phyloP scores from a whole-genome alignment of 2,888 invertebrate genomes.

The Watsonalla cultraria region DNA sequence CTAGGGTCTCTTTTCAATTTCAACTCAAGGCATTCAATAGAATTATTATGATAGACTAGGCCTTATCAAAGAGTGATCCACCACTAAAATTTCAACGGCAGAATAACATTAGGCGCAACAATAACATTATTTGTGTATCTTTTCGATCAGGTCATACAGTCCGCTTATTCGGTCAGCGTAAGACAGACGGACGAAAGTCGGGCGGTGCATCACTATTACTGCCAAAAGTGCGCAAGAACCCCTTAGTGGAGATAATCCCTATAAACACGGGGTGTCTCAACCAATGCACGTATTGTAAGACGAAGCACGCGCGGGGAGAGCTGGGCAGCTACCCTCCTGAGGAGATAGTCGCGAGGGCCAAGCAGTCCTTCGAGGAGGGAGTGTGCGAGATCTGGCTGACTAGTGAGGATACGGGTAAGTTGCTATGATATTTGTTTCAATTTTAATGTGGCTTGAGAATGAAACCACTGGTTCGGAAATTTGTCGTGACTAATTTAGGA shows the following conservation, averaged over 20 bases:
- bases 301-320: constrained; percentile 97
- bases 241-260: constrained; percentile 97
- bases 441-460: too few species aligned
- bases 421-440: background rate
- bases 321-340: constrained; percentile 95
- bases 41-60: too few species aligned
- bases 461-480: too few species aligned
- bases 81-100: too few species aligned
- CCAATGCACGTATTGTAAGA: constrained; percentile 99
- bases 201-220: constrained; percentile 93
- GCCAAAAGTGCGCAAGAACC: constrained; percentile 97
- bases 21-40: too few species aligned
- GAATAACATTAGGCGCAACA: too few species aligned
- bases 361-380: constrained; percentile 93
- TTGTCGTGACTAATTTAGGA: too few species aligned
- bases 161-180: constrained; percentile 86
- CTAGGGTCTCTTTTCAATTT: too few species aligned
- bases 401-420: constrained; percentile 94
- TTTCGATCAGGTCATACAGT: constrained; percentile 89
- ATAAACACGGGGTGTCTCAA: constrained; percentile 98
- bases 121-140: too few species aligned
- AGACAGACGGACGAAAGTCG: constrained; percentile 88
- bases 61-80: too few species aligned
- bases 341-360: constrained; percentile 92
- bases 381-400: constrained; percentile 98